Evolutionary conservation across 2,888 invertebrate species (phyloP), one percentile per base, ranked within the genome.

Genomic region (Caprella mutica): DNA sequence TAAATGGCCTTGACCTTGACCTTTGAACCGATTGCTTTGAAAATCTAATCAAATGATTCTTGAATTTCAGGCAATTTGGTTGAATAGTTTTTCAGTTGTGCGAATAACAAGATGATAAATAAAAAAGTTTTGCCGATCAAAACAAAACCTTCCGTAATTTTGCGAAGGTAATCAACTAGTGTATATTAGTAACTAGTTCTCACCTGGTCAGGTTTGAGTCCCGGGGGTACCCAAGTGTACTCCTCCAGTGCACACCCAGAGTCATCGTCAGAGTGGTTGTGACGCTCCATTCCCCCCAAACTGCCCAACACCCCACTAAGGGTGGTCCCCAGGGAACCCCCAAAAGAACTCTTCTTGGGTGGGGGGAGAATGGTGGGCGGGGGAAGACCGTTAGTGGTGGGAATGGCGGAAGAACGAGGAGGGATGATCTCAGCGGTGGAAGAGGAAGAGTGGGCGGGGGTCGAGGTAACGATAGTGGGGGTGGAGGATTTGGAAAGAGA

Each of bases 151-250:
- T n/a, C n/a, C n/a, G n/a, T n/a, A n/a, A n/a, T n/a, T n/a, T n/a
- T n/a, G n/a, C n/a, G n/a, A n/a, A n/a, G n/a, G n/a, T n/a, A n/a
- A n/a, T n/a, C n/a, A n/a, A n/a, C n/a, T n/a, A n/a, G n/a, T n/a
- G n/a, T n/a, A n/a, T n/a, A n/a, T n/a, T n/a, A n/a, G n/a, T n/a
- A 19, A 30, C 8, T 12, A 14, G 21, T 29, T 17, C 76, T 75
- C 73, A 96, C 96, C 84, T 94, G 93, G 76, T 96, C 94, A 1
- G 96, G 93, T 72, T 93, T 81, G 17, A 96, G 77, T 63, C 94
- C 94, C 2, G 91, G 90, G 38, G 97, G 97, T 64, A 96, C 90
- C 96, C 96, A 97, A 2, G 93, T 92, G 74, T 94, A 96, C 74
- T 97, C 96, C 73, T 97, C 96, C 66, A 97, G 76, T 23, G 94